Percentiles rank a stretch among this genome's conserved stretches.
Conservation (phyloP, 2,888 invertebrate species). For the Lasioglossum morio region DNA sequence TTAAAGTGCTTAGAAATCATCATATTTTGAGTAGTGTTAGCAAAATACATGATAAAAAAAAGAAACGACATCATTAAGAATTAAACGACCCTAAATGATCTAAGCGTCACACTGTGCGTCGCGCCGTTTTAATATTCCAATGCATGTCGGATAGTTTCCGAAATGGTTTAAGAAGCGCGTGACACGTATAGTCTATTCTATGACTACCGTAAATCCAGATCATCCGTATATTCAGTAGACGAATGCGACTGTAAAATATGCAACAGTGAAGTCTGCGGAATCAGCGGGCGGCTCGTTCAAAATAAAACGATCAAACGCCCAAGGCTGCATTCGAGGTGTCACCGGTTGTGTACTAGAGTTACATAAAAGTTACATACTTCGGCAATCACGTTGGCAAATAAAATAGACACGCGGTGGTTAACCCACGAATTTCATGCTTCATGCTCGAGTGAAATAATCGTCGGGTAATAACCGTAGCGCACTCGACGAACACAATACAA, state of each 20-base stretch:
- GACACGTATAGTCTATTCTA: too few species aligned
- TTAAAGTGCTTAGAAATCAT: too few species aligned
- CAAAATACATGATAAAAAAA: too few species aligned
- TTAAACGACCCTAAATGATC: too few species aligned
- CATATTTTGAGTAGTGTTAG: too few species aligned
- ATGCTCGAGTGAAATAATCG: conserved; percentile 30
- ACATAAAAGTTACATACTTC: conserved; percentile 38
- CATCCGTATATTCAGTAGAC: too few species aligned
- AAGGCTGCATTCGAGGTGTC: conserved; percentile 42
- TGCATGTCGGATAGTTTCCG: too few species aligned
- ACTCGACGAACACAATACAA: not conserved
- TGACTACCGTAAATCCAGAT: too few species aligned
- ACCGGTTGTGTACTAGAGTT: not conserved
- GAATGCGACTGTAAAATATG: too few species aligned
- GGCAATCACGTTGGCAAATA: conserved; percentile 15
- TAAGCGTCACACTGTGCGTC: too few species aligned
- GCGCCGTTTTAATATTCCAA: not conserved
- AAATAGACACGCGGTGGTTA: conserved; percentile 7
- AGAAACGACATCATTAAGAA: too few species aligned
- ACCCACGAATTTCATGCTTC: conserved; percentile 20
- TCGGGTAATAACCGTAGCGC: conserved; percentile 1
- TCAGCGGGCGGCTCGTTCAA: conserved; percentile 25
- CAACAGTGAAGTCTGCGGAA: conserved; percentile 21
- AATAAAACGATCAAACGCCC: conserved; percentile 40
- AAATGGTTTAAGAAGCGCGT: too few species aligned